phyloP scores from a whole-genome alignment of 2,797 vertebrate species.

The Catamblyrhynchus diadema region DNA sequence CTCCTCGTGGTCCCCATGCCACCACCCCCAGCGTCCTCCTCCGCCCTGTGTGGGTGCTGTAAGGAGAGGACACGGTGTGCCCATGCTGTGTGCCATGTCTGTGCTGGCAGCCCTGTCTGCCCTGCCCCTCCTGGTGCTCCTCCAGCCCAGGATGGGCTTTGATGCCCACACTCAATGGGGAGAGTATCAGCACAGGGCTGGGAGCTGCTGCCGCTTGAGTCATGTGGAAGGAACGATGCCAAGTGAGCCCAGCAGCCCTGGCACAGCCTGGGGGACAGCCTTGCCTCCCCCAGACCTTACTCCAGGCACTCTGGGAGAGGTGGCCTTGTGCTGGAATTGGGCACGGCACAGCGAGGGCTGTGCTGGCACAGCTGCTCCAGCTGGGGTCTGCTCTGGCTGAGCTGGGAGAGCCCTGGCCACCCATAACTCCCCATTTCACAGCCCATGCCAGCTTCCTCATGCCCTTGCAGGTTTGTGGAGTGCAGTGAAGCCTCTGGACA shows the following conservation, averaged over 20 bases:
- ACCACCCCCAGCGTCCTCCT: neutral
- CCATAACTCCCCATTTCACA: fast-evolving
- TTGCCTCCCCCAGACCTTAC: neutral
- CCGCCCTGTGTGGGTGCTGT: neutral
- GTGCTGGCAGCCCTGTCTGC: neutral
- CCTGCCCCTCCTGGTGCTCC: neutral
- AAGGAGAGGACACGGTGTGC: neutral
- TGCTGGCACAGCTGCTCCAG: neutral
- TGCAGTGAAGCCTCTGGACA: neutral
- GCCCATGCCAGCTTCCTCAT: fast-evolving
- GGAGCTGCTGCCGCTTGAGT: neutral
- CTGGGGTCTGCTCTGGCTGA: fast-evolving
- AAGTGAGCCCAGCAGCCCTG: neutral
- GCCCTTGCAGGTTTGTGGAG: neutral
- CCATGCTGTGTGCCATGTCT: neutral
- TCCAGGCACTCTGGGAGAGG: neutral
- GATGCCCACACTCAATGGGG: fast-evolving
- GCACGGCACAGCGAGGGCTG: neutral
- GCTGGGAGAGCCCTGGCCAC: fast-evolving
- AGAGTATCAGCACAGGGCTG: fast-evolving
- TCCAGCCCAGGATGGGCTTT: neutral
- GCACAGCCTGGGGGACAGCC: fast-evolving
- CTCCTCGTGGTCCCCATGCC: neutral
- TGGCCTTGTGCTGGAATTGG: fast-evolving
- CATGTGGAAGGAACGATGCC: fast-evolving